Percentiles rank a stretch among this genome's conserved stretches.
Evolutionary conservation across 2,113 vertebrate species (phyloP).

Genomic region (Eubucco bourcierii): DNA sequence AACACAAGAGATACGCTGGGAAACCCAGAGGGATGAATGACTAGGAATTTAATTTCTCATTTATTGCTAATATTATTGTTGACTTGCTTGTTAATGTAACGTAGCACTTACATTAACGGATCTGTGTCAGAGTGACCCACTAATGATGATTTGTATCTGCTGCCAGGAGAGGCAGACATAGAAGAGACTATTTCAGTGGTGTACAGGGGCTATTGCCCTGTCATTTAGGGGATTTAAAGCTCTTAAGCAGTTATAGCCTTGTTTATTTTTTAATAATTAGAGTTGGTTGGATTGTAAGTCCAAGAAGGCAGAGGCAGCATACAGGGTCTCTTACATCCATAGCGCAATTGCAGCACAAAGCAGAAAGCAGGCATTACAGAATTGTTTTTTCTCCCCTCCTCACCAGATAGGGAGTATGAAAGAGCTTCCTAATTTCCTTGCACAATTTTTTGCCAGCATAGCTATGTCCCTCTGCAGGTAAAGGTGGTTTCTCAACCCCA

Average conservation of each 20-base stretch:
- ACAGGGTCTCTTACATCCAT: neutral
- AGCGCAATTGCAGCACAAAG: neutral
- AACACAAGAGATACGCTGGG: conserved; percentile 54
- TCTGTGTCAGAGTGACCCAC: conserved; percentile 51
- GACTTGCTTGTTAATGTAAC: conserved; percentile 65
- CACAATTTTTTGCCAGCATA: neutral
- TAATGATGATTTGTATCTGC: conserved; percentile 61
- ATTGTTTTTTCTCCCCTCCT: neutral
- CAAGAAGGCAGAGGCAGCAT: neutral
- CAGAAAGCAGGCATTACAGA: neutral
- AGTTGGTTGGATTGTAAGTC: conserved; percentile 32
- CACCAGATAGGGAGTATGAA: neutral
- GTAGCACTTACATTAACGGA: conserved; percentile 58
- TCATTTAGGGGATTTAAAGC: conserved; percentile 51
- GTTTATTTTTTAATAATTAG: conserved; percentile 68
- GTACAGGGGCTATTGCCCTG: conserved; percentile 47
- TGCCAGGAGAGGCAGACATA: conserved; percentile 30
- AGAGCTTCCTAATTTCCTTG: neutral
- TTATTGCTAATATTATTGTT: conserved; percentile 69
- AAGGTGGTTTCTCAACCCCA: neutral
- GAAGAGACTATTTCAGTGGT: neutral
- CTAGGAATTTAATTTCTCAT: conserved; percentile 66
- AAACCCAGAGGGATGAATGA: conserved; percentile 60
- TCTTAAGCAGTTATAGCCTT: conserved; percentile 48
- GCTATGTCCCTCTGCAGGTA: neutral